Evolutionary conservation across 2,797 vertebrate species (phyloP).

Genomic region (Cyclura pinguis): DNA sequence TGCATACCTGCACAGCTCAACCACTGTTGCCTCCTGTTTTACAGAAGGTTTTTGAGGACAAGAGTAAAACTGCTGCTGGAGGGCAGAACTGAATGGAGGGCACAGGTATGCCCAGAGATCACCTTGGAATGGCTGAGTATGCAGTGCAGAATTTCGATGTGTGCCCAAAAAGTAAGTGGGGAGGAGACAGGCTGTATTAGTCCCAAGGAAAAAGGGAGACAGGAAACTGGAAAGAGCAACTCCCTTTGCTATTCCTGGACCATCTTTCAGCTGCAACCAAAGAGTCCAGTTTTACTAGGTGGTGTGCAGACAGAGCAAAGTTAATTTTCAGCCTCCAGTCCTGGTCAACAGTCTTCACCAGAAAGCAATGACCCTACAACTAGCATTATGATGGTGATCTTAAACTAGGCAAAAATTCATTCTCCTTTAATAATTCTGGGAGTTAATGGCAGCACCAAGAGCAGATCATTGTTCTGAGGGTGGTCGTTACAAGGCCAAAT

Average conservation of each 20-base stretch:
- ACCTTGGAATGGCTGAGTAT: neutral
- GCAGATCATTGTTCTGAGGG: no score
- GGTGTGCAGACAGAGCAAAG: neutral
- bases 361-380: neutral
- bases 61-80: neutral
- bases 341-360: neutral
- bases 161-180: neutral
- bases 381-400: neutral
- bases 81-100: neutral
- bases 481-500: neutral
- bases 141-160: neutral
- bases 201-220: neutral
- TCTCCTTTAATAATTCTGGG: neutral
- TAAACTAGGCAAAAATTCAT: constrained; percentile 3
- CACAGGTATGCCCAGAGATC: neutral
- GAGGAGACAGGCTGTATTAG: neutral
- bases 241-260: neutral
- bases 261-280: neutral
- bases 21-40: neutral
- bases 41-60: neutral
- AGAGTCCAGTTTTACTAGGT: neutral
- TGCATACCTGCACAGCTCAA: neutral
- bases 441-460: neutral
- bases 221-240: neutral
- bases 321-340: constrained; percentile 10